phyloP scores from a whole-genome alignment of 2,113 vertebrate species.

The Galeopterus variegatus region DNA sequence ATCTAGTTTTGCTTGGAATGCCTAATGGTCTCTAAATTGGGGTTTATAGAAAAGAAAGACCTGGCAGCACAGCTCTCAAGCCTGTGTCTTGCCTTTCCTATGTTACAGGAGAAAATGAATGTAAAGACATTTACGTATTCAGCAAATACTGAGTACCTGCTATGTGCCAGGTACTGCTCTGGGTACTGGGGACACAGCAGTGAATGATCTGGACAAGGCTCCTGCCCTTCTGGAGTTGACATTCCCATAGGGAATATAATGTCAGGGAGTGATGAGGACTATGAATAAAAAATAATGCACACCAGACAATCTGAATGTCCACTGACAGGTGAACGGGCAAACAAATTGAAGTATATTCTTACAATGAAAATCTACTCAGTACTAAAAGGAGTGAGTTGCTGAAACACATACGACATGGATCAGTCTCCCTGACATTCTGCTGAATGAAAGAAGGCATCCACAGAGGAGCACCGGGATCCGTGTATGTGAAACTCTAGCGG shows the following conservation, averaged over 20 bases:
- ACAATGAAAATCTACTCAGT: background rate
- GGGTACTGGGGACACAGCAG: background rate
- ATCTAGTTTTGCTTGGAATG: background rate
- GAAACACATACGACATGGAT: fast-evolving
- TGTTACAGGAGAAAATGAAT: background rate
- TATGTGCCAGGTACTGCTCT: background rate
- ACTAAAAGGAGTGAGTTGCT: too few species aligned
- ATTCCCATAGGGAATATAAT: fast-evolving
- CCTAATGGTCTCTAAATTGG: too few species aligned
- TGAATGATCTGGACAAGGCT: background rate
- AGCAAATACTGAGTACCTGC: background rate
- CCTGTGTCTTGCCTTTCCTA: background rate
- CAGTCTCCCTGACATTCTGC: background rate
- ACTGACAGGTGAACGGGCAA: background rate
- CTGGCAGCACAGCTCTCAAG: background rate
- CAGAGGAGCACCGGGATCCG: background rate
- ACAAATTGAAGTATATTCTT: too few species aligned
- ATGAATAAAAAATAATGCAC: background rate
- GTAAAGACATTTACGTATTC: background rate
- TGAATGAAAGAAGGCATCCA: background rate
- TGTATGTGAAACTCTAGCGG: background rate
- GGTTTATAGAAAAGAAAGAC: background rate
- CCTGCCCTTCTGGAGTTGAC: background rate
- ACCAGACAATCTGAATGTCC: background rate
- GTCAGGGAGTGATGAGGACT: too few species aligned